Base-by-base conservation (phyloP, 2,113 vertebrate genomes). In the Panurus biarmicus region DNA sequence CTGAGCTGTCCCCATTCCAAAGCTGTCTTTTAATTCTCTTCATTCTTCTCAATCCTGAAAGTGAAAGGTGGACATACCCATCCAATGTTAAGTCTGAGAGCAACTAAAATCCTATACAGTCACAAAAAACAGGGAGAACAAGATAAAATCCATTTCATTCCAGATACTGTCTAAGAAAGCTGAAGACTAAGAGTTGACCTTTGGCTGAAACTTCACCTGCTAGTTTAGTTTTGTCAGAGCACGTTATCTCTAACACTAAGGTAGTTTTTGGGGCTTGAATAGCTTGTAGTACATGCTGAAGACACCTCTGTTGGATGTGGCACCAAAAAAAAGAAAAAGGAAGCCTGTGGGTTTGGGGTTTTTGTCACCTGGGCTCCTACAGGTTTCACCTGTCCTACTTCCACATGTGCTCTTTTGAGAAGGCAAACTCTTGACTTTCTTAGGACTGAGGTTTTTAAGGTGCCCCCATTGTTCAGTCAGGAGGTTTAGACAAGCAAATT, bases 381-480 rank as follows among this genome's bases (percentile, higher is more conserved):
- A 72, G 12, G 62, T 40, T 88, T 83, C 14, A 35, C 28, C 33
- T 87, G 31, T n/a, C 29, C 36, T 70, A 2, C 19, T 47, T 29
- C 28, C 26, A 40, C 11, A 44, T 58, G 47, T 95, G 87, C 78
- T 93, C 93, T 85, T 82, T 91, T 84, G 89, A 78, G 76, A 93
- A 80, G 91, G 75, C 90, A 96, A 85, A 93, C 35, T 71, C 76
- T 72, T 86, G 48, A 35, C n/a, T 88, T 54, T 11, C 20, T 50
- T 83, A 23, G 44, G 40, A 24, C 28, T 76, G 29, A 53, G 58
- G 35, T 25, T 81, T 89, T 66, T 51, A 56, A 83, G 72, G 38
- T 85, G 40, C 40, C 24, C 26, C 6, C 13, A 20, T 61, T 67
- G 10, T 44, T 88, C 70, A 53, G 3, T 45, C 10, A 58, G 8